phyloP scores from a whole-genome alignment of 2,113 vertebrate genomes.

The Phainopepla nitens region DNA sequence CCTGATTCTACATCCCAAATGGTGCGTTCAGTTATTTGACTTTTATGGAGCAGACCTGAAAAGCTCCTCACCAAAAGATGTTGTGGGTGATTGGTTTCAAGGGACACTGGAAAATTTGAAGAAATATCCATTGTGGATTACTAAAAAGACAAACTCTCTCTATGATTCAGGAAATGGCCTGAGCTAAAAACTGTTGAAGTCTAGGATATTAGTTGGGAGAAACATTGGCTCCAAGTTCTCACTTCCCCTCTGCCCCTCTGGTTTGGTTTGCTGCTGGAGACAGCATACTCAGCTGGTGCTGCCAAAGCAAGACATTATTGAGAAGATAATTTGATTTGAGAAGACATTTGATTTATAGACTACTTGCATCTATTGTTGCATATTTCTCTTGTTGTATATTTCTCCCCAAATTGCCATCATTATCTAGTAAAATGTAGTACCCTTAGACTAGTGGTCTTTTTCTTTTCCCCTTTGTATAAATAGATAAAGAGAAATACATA shows the following conservation, averaged over 20 bases:
- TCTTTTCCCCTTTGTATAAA: not conserved
- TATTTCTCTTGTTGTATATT: not conserved
- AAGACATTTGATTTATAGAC: not conserved
- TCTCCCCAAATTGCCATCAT: not conserved
- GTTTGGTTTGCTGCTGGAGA: not conserved
- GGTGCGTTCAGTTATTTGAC: not conserved
- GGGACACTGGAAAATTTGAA: not conserved
- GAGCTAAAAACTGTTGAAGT: not conserved
- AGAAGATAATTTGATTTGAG: not conserved
- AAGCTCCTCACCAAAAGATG: not conserved
- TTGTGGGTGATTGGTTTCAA: not conserved
- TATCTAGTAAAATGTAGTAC: not conserved
- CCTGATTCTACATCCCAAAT: not conserved
- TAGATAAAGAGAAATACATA: not conserved
- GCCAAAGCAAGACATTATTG: not conserved
- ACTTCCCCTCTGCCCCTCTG: not conserved
- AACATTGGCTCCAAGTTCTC: not conserved
- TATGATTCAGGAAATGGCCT: not conserved
- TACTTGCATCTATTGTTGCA: not conserved
- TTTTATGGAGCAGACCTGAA: not conserved
- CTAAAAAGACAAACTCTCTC: not conserved
- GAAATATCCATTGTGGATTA: not conserved
- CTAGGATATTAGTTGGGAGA: not conserved
- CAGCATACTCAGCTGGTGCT: not conserved
- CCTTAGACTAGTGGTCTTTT: not conserved